phyloP scores from a whole-genome alignment of 2,797 vertebrate species.

The Myotis findleyi region DNA sequence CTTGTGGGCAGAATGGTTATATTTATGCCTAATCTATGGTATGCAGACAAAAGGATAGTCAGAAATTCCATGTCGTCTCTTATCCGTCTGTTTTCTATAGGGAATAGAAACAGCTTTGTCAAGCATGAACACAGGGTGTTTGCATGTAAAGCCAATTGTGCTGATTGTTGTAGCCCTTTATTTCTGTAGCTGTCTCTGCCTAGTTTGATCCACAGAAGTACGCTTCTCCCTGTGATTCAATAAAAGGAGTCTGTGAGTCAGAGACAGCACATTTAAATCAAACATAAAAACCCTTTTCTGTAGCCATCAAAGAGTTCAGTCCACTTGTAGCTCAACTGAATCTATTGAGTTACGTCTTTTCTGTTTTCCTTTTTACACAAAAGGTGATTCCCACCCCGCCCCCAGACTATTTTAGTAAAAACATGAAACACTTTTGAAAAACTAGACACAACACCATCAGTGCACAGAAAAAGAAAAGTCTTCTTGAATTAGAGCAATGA shows the following conservation, averaged over 20 bases:
- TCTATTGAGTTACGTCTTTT: conserved; percentile 28
- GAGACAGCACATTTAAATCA: not conserved
- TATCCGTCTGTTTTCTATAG: not conserved
- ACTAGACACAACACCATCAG: not conserved
- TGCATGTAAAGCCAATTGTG: not conserved
- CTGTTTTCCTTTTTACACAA: conserved; percentile 38
- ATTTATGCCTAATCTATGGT: not conserved
- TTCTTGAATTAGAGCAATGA: conserved; percentile 23
- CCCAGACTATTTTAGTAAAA: conserved; percentile 3
- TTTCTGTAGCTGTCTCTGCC: conserved; percentile 18
- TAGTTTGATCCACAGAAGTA: not conserved
- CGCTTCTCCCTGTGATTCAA: not conserved
- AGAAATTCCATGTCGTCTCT: conserved; percentile 34
- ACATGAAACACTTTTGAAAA: conserved; percentile 4
- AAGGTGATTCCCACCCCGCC: too few relatives aligned
- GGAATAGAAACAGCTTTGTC: not conserved
- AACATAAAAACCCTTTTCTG: not conserved
- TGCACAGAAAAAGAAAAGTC: conserved; percentile 37
- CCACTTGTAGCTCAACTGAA: not conserved
- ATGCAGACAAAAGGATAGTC: not conserved
- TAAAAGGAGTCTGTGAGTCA: not conserved
- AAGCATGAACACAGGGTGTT: not conserved
- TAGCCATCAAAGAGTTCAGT: not conserved
- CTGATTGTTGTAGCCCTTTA: conserved; percentile 34
- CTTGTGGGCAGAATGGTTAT: not conserved